Base-by-base conservation (phyloP, 2,113 vertebrate genomes). In the Cyprinodon variegatus region DNA sequence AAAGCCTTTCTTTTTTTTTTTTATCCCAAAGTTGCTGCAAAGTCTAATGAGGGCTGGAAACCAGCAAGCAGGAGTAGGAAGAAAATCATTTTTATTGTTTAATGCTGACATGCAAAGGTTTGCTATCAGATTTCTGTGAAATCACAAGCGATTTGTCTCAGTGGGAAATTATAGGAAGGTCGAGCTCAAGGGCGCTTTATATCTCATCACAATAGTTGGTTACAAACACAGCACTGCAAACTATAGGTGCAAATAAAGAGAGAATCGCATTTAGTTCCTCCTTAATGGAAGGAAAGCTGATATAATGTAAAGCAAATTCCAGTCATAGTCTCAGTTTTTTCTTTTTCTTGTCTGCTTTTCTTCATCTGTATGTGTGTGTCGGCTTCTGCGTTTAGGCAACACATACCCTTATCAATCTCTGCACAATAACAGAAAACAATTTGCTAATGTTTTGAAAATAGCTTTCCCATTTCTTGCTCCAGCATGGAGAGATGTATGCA, bases 391-490 rank as follows among this genome's bases (percentile, higher is more conserved):
- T 86, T 77, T 74, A 87, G 64, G 91, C 90, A 84, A 91, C 78
- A 90, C 91, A 90, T 74, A 88, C 91, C 81, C 91, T 90, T 91
- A 95, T 95, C 93, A 94, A 90, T 92, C 85, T 88, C 76, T 84
- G 86, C 86, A 93, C 91, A 92, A 92, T 93, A 88, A 90, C 88
- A 89, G 85, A 93, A 93, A 94, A 93, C 92, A 94, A 94, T 94
- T 93, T 93, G 92, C 93, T 94, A 92, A 94, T 93, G 91, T 94
- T 94, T 92, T 85, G 91, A 94, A 92, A 93, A 94, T 93, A 86
- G 90, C 88, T 87, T 93, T 88, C 88, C 85, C 78, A 79, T 88
- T 75, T 82, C 88, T 76, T 85, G 88, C 89, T 81, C 74, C 88
- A 61, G 86, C 92, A 92, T 87, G 89, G 85, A 90, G 84, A 93